Percentiles rank a stretch among this genome's conserved stretches.
Evolutionary conservation across 2,797 vertebrate species (phyloP).

Genomic region (Bovichtus variegatus): DNA sequence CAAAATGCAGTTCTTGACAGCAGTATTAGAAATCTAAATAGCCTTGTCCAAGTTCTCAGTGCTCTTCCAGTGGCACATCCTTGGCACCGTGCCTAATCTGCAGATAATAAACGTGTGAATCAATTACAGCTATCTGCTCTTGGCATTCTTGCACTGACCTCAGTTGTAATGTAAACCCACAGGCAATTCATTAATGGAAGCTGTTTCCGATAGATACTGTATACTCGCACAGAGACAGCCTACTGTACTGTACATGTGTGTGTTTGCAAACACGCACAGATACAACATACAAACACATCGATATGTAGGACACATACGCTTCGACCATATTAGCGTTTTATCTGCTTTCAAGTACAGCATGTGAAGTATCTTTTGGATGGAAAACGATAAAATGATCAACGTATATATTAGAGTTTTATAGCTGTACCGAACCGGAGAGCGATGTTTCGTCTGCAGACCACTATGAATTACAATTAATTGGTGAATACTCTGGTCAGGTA

Average conservation of each 20-base stretch:
- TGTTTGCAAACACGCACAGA: background rate
- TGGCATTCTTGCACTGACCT: slow-evolving; percentile 71
- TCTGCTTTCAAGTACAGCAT: slow-evolving; percentile 1
- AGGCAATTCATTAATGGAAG: slow-evolving; percentile 71
- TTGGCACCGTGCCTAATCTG: slow-evolving; percentile 70
- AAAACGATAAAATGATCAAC: background rate
- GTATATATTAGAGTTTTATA: background rate
- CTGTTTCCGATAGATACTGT: slow-evolving; percentile 35
- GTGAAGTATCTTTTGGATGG: background rate
- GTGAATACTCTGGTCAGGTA: slow-evolving; percentile 34
- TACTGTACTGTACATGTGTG: background rate
- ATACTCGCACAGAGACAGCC: slow-evolving; percentile 14
- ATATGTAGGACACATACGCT: background rate
- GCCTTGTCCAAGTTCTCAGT: slow-evolving; percentile 33
- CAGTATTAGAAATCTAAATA: slow-evolving; percentile 39
- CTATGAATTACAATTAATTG: slow-evolving; percentile 38
- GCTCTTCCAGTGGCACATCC: slow-evolving; percentile 46
- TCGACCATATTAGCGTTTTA: background rate
- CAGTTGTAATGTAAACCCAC: slow-evolving; percentile 69
- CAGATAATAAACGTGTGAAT: slow-evolving; percentile 76
- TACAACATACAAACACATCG: background rate
- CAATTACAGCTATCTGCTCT: slow-evolving; percentile 77
- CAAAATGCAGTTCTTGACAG: slow-evolving; percentile 33
- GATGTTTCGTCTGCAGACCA: slow-evolving; percentile 3
- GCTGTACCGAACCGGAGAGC: slow-evolving; percentile 3